A percentile compares a stretch with the other conserved stretches of the same genome.
Evolutionary conservation across 2,113 vertebrate genomes (phyloP).

Genomic region (Equus przewalskii): DNA sequence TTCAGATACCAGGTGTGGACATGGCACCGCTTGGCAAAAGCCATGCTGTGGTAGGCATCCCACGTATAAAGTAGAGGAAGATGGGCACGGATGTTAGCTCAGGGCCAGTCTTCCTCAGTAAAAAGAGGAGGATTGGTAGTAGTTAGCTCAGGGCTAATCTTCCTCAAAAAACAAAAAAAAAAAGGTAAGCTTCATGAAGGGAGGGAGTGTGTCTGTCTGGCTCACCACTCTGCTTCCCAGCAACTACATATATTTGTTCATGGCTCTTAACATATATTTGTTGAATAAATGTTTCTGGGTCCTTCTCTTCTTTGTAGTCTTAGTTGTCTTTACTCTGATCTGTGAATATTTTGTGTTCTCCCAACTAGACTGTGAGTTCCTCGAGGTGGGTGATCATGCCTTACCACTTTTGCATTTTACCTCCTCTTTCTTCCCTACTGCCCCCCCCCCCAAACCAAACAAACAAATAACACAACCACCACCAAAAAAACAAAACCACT

Average conservation of each 20-base stretch:
- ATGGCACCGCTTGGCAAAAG: too few relatives aligned
- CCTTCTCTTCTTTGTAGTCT: background rate
- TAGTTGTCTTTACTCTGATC: background rate
- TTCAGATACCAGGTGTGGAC: too few relatives aligned
- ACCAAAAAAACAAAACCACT: background rate
- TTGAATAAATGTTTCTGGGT: background rate
- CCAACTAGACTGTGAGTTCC: background rate
- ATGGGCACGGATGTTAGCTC: too few relatives aligned
- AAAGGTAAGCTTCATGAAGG: background rate
- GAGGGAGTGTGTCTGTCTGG: background rate
- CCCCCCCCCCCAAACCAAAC: background rate
- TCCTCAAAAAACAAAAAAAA: too few relatives aligned
- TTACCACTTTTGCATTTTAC: background rate
- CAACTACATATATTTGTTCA: background rate
- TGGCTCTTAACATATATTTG: background rate
- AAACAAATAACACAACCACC: background rate
- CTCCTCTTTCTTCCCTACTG: too few relatives aligned
- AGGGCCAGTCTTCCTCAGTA: too few relatives aligned
- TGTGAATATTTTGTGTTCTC: background rate
- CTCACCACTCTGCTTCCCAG: background rate
- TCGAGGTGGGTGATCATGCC: background rate
- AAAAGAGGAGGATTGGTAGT: too few relatives aligned
- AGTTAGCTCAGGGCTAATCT: too few relatives aligned
- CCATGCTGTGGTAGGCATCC: too few relatives aligned
- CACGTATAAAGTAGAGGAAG: too few relatives aligned